phyloP scores from a whole-genome alignment of 2,797 vertebrate species.

The Natrix natrix region DNA sequence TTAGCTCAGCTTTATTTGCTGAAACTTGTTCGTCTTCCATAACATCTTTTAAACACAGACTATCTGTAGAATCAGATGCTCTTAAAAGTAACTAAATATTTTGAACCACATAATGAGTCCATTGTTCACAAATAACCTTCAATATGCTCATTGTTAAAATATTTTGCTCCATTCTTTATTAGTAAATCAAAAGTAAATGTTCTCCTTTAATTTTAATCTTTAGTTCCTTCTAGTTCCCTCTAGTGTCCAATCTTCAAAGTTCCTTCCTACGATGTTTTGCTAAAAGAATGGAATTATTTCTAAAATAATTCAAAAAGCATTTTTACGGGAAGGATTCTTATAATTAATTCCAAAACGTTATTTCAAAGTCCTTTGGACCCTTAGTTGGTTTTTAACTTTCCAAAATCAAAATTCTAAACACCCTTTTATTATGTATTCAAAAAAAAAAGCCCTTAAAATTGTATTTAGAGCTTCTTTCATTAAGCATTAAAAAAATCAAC shows the following conservation, averaged over 20 bases:
- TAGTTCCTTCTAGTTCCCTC: neutral
- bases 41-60: neutral
- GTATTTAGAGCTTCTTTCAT: neutral
- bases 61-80: neutral
- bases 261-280: neutral
- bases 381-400: neutral
- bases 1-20: neutral
- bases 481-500: neutral
- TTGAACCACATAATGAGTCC: neutral
- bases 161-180: neutral
- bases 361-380: neutral
- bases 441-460: neutral
- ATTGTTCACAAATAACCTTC: neutral
- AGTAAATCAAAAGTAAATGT: neutral
- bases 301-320: neutral
- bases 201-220: neutral
- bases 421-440: neutral
- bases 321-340: neutral
- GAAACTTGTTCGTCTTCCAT: neutral
- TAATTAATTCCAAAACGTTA: neutral
- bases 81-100: neutral
- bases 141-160: neutral
- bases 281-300: neutral
- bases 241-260: neutral
- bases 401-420: neutral